phyloP scores from a whole-genome alignment of 2,113 vertebrate species.

The Hipposideros armiger region DNA sequence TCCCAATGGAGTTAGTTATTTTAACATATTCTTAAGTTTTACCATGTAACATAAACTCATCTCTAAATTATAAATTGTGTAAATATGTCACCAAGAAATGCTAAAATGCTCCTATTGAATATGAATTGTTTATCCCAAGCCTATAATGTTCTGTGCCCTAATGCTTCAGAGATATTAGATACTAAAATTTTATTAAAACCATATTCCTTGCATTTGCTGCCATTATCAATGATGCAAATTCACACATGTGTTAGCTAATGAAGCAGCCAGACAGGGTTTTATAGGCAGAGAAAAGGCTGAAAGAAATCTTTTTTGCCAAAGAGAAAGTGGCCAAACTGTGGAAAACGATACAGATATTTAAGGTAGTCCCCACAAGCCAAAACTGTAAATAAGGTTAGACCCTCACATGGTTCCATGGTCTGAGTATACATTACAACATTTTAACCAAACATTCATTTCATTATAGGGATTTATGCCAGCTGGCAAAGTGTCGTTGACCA shows the following conservation, averaged over 20 bases:
- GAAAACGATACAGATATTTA: slow-evolving; percentile 69
- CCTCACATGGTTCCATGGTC: slow-evolving; percentile 41
- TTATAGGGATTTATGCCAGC: slow-evolving; percentile 61
- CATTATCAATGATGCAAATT: slow-evolving; percentile 67
- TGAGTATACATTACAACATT: slow-evolving; percentile 72
- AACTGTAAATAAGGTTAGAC: slow-evolving; percentile 74
- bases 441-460: slow-evolving; percentile 75
- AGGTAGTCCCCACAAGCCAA: slow-evolving; percentile 67
- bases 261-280: slow-evolving; percentile 72
- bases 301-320: slow-evolving; percentile 70
- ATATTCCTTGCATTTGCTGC: slow-evolving; percentile 67
- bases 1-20: not conserved
- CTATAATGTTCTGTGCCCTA: slow-evolving; percentile 68
- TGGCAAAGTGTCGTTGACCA: slow-evolving; percentile 40
- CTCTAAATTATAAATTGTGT: slow-evolving; percentile 66
- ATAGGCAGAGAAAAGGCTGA: slow-evolving; percentile 59
- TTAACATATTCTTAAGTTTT: slow-evolving; percentile 54
- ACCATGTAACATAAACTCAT: slow-evolving; percentile 63
- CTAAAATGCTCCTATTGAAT: slow-evolving; percentile 55
- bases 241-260: slow-evolving; percentile 68
- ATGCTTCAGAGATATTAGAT: slow-evolving; percentile 75
- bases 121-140: slow-evolving; percentile 72
- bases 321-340: slow-evolving; percentile 50
- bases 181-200: slow-evolving; percentile 78
- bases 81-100: slow-evolving; percentile 74